phyloP scores from a whole-genome alignment of 1,140 invertebrate genomes.

The Dufourea novaeangliae region DNA sequence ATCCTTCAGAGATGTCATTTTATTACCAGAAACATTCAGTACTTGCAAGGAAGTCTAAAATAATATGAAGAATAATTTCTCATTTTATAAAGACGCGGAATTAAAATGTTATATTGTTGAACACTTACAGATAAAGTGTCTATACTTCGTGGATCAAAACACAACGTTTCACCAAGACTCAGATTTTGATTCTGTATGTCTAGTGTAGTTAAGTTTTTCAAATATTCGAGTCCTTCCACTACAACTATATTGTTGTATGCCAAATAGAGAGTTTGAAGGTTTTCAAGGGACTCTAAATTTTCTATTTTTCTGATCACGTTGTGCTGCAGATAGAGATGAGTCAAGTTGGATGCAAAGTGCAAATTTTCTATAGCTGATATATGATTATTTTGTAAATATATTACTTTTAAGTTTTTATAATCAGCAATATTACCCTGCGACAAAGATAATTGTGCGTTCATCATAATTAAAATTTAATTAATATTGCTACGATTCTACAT shows the following conservation, averaged over 20 bases:
- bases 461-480: constrained; percentile 6
- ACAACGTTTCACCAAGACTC: constrained; percentile 82
- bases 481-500: constrained; percentile 19
- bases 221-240: constrained; percentile 85
- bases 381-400: constrained; percentile 86
- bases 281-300: constrained; percentile 83
- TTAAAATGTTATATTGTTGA: background rate
- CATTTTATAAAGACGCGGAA: background rate
- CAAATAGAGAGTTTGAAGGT: constrained; percentile 85
- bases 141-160: constrained; percentile 85
- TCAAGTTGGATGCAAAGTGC: constrained; percentile 82
- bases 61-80: constrained; percentile 1
- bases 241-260: constrained; percentile 86
- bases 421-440: constrained; percentile 82
- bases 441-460: constrained; percentile 33
- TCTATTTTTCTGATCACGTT: constrained; percentile 86
- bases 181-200: constrained; percentile 86
- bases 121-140: constrained; percentile 83
- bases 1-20: constrained; percentile 76
- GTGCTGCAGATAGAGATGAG: constrained; percentile 86
- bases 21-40: constrained; percentile 82
- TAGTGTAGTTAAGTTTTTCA: constrained; percentile 84
- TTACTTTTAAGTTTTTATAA: constrained; percentile 82
- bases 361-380: constrained; percentile 85
- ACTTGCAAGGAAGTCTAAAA: constrained; percentile 78